Evolutionary conservation across 2,113 vertebrate species (phyloP), one percentile per base, ranked within the genome.

Genomic region (Promerops cafer): DNA sequence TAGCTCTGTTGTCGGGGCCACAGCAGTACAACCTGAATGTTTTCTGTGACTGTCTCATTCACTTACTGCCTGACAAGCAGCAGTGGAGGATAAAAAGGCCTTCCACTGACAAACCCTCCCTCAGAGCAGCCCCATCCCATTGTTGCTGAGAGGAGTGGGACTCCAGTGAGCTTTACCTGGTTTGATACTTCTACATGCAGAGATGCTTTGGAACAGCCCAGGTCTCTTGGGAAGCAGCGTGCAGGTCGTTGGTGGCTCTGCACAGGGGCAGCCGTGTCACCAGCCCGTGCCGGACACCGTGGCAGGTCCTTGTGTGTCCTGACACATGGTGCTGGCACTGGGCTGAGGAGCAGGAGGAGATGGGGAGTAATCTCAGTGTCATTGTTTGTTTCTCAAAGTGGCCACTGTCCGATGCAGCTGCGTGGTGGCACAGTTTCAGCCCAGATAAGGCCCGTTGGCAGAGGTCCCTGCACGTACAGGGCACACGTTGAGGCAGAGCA

Each of bases 331-430:
- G 59, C 85, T 97, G 92, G 71, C 69, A 47, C 80, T 44, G 72
- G 33, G 33, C 89, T 88, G 37, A 50, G 65, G 76, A 92, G 65
- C 83, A 66, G 60, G 87, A 84, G 78, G 91, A 72, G 90, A 44
- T 35, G 78, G 45, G 52, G 68, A 94, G 94, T 26, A 16, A 54
- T 60, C 75, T 77, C 92, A 28, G 47, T 17, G 14, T 91, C 92
- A 94, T 93, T 96, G 96, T 97, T 94, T 72, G 5, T 31, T 63
- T 74, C 90, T 96, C 96, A 95, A 66, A 97, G 94, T 83, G 84
- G 49, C 65, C 70, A 80, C 93, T 97, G 96, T 96, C 52, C 78
- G 70, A 8, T 64, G 85, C 96, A 95, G 94, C 83, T 97, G 92
- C 66, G 83, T 2, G 40, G 69, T 90, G 91, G 81, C 92, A 87